Evolutionary conservation across 2,797 vertebrate genomes (phyloP).

Genomic region (Glossophaga mutica): DNA sequence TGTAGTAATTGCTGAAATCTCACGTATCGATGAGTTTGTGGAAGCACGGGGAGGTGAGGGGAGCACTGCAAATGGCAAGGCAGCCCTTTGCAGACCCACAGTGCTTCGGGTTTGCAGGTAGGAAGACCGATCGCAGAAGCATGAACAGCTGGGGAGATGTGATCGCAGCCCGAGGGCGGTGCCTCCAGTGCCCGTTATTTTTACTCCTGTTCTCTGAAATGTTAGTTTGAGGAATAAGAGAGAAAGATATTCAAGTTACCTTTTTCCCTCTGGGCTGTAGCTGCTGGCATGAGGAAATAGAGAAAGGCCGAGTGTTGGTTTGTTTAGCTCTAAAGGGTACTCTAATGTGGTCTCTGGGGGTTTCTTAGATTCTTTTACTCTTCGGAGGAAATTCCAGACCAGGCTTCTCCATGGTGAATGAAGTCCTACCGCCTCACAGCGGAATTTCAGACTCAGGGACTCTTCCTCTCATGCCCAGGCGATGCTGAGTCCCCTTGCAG

Average conservation of each 20-base stretch:
- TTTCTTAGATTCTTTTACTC: neutral
- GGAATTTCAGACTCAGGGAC: neutral
- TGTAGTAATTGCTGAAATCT: conserved; percentile 34
- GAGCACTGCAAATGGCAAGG: neutral
- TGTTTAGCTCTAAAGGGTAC: neutral
- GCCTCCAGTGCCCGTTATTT: neutral
- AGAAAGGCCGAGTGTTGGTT: neutral
- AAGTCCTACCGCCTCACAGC: neutral
- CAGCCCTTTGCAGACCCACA: neutral
- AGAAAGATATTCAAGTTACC: neutral
- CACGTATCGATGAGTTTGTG: conserved; percentile 36
- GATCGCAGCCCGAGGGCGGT: neutral
- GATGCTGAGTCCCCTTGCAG: neutral
- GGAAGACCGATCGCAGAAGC: neutral
- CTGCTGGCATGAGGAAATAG: neutral
- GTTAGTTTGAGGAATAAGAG: neutral
- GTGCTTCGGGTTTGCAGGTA: neutral
- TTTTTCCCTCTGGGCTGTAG: neutral
- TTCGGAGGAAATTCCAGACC: conserved; percentile 18
- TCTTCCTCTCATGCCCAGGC: neutral
- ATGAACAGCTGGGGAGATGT: neutral
- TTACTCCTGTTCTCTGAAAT: conserved; percentile 18
- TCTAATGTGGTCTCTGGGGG: neutral
- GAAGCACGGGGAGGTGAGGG: neutral
- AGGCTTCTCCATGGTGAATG: neutral